Percentiles rank a stretch among this genome's conserved stretches.
phyloP scores from a whole-genome alignment of 2,888 invertebrate species.

The Antheraea yamamai region DNA sequence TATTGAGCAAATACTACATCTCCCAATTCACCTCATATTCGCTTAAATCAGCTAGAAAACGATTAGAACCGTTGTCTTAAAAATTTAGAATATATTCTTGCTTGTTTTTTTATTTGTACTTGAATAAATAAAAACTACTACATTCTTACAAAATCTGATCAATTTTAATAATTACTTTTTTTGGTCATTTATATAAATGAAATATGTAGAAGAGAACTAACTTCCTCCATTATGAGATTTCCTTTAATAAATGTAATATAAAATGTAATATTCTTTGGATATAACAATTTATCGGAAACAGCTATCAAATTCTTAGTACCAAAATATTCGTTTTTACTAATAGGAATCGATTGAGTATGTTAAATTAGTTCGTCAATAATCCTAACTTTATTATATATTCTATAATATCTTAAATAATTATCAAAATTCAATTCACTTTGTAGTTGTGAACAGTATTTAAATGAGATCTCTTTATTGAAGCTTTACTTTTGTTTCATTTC shows the following conservation, averaged over 20 bases:
- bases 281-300: neutral
- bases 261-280: neutral
- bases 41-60: neutral
- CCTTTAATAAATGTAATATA: neutral
- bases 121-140: neutral
- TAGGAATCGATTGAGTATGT: neutral
- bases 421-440: conserved; percentile 44
- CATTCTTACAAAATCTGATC: too few species aligned
- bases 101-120: neutral
- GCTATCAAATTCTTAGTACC: neutral
- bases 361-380: conserved; percentile 27
- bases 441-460: conserved; percentile 65
- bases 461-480: conserved; percentile 68
- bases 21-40: neutral
- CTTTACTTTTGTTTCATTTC: conserved; percentile 67
- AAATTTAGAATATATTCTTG: too few species aligned
- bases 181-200: too few species aligned
- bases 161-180: too few species aligned
- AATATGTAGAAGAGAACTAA: too few species aligned
- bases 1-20: conserved; percentile 35
- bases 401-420: conserved; percentile 58
- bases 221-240: too few species aligned
- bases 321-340: neutral
- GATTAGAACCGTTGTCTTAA: neutral
- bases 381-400: conserved; percentile 38